Evolutionary conservation across 1,140 invertebrate species (phyloP).

Genomic region (Apolygus lucorum): DNA sequence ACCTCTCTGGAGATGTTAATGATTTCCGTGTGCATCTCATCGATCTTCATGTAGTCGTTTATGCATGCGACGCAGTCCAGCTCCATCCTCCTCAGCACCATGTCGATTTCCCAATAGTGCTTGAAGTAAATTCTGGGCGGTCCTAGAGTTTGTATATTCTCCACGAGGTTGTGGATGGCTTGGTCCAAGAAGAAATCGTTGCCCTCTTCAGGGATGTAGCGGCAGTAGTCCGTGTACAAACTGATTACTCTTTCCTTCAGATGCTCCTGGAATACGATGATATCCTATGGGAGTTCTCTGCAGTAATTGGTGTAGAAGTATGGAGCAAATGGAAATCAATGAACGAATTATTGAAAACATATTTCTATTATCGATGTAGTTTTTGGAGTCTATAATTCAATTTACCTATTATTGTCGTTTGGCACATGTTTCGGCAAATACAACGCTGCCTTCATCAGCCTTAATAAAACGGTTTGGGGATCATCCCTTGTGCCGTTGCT

Average conservation of each 20-base stretch:
- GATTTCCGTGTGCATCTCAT: not conserved
- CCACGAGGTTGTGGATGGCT: not conserved
- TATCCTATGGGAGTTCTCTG: not conserved
- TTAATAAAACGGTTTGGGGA: too few species aligned
- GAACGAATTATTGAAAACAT: too few species aligned
- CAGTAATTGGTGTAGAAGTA: too few species aligned
- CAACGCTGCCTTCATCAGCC: too few species aligned
- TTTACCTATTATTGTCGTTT: too few species aligned
- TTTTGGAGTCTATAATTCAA: too few species aligned
- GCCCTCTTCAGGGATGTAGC: not conserved
- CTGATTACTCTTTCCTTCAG: not conserved
- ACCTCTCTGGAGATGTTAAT: not conserved
- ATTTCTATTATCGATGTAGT: too few species aligned
- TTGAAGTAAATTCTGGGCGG: slow-evolving; percentile 15
- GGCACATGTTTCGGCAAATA: too few species aligned
- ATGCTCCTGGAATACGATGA: not conserved
- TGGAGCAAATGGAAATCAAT: too few species aligned
- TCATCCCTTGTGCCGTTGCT: too few species aligned
- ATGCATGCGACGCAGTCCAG: not conserved
- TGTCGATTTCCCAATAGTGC: slow-evolving; percentile 15
- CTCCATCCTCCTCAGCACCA: slow-evolving; percentile 2
- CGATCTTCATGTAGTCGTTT: not conserved
- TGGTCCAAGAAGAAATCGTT: not conserved
- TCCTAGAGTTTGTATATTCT: not conserved
- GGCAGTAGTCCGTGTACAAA: slow-evolving; percentile 1